A percentile compares a stretch with the other conserved stretches of the same genome.
Evolutionary conservation across 2,888 invertebrate genomes (phyloP).

Genomic region (Athalia cordata): DNA sequence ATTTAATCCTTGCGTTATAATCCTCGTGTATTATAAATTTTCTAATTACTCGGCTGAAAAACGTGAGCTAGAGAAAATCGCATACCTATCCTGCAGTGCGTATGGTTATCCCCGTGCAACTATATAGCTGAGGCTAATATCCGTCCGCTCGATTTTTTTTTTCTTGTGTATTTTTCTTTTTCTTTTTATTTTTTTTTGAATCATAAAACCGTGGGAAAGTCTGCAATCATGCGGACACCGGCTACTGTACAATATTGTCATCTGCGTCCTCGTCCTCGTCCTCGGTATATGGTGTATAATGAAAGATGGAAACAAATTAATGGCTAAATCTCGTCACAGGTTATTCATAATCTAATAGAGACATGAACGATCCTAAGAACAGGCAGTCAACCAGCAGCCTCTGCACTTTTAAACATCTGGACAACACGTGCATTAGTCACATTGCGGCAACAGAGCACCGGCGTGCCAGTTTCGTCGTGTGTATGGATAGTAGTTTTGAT

Average conservation of each 20-base stretch:
- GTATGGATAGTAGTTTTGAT: not conserved
- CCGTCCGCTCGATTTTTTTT: too few relatives aligned
- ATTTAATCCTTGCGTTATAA: not conserved
- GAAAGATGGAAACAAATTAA: slow-evolving; percentile 2
- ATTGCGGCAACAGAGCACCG: not conserved
- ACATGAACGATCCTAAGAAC: too few relatives aligned
- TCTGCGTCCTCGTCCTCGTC: slow-evolving; percentile 16
- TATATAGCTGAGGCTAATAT: too few relatives aligned
- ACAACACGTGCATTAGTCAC: slow-evolving; percentile 31
- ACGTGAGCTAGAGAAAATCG: too few relatives aligned
- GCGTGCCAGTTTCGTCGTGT: not conserved
- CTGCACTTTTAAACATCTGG: slow-evolving; percentile 20
- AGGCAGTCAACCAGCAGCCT: not conserved
- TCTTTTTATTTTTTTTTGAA: not conserved
- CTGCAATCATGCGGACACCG: not conserved
- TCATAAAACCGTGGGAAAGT: slow-evolving; percentile 21
- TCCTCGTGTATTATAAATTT: not conserved
- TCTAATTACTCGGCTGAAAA: too few relatives aligned
- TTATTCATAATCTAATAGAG: slow-evolving; percentile 14
- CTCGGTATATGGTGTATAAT: not conserved
- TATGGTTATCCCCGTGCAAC: too few relatives aligned
- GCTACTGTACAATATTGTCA: slow-evolving; percentile 3
- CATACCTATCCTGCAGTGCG: too few relatives aligned
- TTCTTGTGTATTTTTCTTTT: too few relatives aligned
- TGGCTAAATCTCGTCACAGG: slow-evolving; percentile 24